Conservation (phyloP, 2,113 vertebrate genomes). For the Phodopus roborovskii region DNA sequence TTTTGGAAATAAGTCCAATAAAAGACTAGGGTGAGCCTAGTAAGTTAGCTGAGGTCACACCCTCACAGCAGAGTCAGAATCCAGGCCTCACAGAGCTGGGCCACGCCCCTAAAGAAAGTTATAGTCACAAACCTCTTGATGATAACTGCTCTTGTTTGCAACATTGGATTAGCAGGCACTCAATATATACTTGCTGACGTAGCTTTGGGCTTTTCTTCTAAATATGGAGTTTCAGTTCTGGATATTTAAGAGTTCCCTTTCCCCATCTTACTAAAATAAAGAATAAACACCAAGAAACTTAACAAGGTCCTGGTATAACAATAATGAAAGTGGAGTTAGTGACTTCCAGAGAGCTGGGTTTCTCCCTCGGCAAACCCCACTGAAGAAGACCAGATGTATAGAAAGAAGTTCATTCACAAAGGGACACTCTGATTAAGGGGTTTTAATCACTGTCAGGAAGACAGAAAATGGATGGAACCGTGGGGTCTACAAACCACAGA, state of each 20-base stretch:
- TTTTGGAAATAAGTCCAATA: not conserved
- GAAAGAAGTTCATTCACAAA: not conserved
- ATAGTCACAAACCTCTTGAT: not conserved
- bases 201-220: slow-evolving; percentile 15
- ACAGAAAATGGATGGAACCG: not conserved
- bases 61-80: not conserved
- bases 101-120: not conserved
- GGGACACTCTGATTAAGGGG: not conserved
- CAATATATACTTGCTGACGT: not conserved
- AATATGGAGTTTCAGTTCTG: not conserved
- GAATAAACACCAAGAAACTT: not conserved
- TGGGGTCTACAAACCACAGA: not conserved
- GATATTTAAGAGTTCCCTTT: not conserved
- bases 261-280: not conserved
- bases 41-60: not conserved
- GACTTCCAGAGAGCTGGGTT: slow-evolving; percentile 26
- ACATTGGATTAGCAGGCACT: not conserved
- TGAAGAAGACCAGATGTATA: not conserved
- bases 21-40: not conserved
- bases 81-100: not conserved
- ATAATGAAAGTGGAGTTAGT: not conserved
- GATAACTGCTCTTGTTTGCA: not conserved
- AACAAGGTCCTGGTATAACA: not conserved
- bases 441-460: slow-evolving; percentile 21
- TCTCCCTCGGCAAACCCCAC: not conserved